Conservation (phyloP, 2,888 invertebrate genomes). For the Onthophagus sagittarius region DNA sequence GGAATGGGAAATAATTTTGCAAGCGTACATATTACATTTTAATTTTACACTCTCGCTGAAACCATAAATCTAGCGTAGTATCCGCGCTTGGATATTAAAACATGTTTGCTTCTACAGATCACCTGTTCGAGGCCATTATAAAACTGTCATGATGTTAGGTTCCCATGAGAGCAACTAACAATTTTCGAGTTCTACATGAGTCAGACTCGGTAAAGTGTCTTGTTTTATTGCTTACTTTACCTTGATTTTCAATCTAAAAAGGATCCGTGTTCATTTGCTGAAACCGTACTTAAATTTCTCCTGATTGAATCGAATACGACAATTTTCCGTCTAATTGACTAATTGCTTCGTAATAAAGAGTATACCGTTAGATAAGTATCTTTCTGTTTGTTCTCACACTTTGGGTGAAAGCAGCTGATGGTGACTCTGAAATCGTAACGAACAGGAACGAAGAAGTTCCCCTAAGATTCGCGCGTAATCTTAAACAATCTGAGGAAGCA, state of each 20-base stretch:
- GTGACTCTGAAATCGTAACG: not conserved
- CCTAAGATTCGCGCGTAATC: not conserved
- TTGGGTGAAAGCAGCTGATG: not conserved
- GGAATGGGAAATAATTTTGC: not conserved
- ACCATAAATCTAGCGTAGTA: not conserved
- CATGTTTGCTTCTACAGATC: not conserved
- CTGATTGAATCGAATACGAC: no score
- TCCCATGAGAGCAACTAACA: not conserved
- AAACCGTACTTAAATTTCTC: no score
- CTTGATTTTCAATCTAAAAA: no score
- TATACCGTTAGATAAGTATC: not conserved
- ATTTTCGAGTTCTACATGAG: not conserved
- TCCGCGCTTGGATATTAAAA: not conserved
- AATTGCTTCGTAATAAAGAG: no score
- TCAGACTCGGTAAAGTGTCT: not conserved
- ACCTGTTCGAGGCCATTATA: not conserved
- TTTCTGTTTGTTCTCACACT: not conserved
- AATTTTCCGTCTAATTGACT: no score
- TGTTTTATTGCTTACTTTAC: not conserved
- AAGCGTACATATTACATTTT: not conserved
- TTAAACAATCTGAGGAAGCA: slow-evolving; percentile 44
- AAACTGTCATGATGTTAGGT: not conserved
- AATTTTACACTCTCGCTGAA: not conserved
- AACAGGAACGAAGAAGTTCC: slow-evolving; percentile 18
- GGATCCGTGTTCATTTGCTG: no score